Conservation (phyloP, 2,113 vertebrate genomes). For the Athene noctua region DNA sequence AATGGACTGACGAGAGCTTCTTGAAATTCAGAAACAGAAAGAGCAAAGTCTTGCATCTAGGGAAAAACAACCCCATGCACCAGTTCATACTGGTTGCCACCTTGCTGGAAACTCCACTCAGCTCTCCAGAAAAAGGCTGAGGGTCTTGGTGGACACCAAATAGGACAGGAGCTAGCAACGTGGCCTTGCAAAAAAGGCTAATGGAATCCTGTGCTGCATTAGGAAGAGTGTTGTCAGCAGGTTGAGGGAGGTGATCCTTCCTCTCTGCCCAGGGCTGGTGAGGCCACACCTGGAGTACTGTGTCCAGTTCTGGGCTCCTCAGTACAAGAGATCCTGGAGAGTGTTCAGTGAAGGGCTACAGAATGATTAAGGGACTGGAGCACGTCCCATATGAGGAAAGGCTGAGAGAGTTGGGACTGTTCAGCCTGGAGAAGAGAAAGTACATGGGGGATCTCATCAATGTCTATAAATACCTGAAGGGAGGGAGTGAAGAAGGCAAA, state of each 20-base stretch:
- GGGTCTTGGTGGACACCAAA: not conserved
- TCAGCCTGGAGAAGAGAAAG: not conserved
- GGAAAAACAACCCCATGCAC: not conserved
- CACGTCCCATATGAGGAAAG: not conserved
- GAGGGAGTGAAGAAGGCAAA: not conserved
- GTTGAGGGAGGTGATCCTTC: not conserved
- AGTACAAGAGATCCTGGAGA: not conserved
- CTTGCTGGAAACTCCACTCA: not conserved
- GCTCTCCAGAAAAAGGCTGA: not conserved
- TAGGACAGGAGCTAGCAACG: not conserved
- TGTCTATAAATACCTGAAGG: not conserved
- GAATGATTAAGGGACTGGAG: not conserved
- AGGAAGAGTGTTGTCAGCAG: not conserved
- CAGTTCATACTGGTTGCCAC: not conserved
- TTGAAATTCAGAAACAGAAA: not conserved
- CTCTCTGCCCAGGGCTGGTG: not conserved
- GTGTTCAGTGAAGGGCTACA: not conserved
- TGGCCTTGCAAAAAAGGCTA: not conserved
- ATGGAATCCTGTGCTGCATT: accelerated
- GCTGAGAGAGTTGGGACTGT: not conserved
- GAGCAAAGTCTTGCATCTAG: not conserved
- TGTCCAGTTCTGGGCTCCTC: not conserved
- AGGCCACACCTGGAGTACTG: not conserved
- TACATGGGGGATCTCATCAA: not conserved
- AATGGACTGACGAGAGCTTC: not conserved